Conservation (phyloP, 2,797 vertebrate genomes). For the Propithecus deckenii region DNA sequence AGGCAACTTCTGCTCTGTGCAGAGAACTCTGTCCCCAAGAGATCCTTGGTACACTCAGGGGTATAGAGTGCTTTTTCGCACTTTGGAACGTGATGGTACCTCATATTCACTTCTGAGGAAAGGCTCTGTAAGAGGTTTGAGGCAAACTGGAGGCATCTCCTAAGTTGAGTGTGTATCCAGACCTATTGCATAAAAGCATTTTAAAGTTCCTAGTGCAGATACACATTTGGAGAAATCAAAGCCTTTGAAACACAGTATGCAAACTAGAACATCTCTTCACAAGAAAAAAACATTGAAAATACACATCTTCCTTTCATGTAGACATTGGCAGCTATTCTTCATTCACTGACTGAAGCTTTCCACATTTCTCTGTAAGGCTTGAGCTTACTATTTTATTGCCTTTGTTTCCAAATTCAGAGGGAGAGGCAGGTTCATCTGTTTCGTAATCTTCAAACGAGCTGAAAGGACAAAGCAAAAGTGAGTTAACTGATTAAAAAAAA, state of each 20-base stretch:
- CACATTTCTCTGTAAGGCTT: constrained; percentile 88
- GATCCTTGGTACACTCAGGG: constrained; percentile 42
- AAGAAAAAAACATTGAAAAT: constrained; percentile 72
- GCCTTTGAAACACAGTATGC: constrained; percentile 84
- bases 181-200: constrained; percentile 85
- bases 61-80: constrained; percentile 23
- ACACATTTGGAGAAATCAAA: constrained; percentile 80
- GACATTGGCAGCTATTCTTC: constrained; percentile 74
- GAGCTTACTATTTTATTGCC: constrained; percentile 94
- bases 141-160: constrained; percentile 74
- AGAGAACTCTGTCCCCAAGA: constrained; percentile 47
- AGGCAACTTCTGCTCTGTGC: constrained; percentile 50
- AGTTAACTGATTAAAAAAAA: neutral
- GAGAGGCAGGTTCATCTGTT: constrained; percentile 91
- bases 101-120: constrained; percentile 38
- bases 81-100: neutral
- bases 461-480: constrained; percentile 77
- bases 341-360: constrained; percentile 79
- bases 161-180: constrained; percentile 76
- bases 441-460: constrained; percentile 99
- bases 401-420: constrained; percentile 94
- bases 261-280: constrained; percentile 84
- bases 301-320: constrained; percentile 70
- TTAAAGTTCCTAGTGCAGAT: constrained; percentile 84
- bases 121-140: constrained; percentile 55